Conservation (phyloP, 2,113 vertebrate species). For the Gymnarchus niloticus region DNA sequence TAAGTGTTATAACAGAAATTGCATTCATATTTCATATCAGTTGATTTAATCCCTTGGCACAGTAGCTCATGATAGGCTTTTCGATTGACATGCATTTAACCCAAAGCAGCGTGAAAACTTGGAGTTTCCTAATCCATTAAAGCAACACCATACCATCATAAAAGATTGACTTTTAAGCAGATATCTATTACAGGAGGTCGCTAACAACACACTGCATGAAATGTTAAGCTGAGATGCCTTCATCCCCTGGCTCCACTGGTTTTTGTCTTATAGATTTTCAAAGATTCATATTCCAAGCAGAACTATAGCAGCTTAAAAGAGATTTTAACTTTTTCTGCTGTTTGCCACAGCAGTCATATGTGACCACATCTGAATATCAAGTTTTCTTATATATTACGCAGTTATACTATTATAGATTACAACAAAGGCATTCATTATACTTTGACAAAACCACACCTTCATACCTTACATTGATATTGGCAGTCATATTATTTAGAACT, state of each 20-base stretch:
- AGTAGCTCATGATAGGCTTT: constrained; percentile 27
- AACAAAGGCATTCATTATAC: not conserved
- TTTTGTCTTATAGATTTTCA: not conserved
- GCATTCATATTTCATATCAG: constrained; percentile 59
- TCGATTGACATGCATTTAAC: constrained; percentile 23
- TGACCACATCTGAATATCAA: not conserved
- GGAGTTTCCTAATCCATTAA: constrained; percentile 19
- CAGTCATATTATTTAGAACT: too few species aligned
- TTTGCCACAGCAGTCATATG: not conserved
- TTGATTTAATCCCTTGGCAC: constrained; percentile 60
- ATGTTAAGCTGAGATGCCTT: not conserved
- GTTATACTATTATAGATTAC: not conserved
- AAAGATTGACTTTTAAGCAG: not conserved
- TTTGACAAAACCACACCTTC: not conserved
- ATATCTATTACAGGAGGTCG: not conserved
- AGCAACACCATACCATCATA: not conserved
- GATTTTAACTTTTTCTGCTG: not conserved
- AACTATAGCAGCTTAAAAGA: not conserved
- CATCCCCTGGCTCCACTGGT: not conserved
- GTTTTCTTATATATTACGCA: not conserved
- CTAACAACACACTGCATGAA: not conserved
- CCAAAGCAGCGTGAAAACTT: constrained; percentile 26
- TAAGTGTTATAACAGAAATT: constrained; percentile 55
- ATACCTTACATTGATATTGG: not conserved
- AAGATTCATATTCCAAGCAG: not conserved